Conservation (phyloP, 2,797 vertebrate species). For the Eospalax fontanierii region DNA sequence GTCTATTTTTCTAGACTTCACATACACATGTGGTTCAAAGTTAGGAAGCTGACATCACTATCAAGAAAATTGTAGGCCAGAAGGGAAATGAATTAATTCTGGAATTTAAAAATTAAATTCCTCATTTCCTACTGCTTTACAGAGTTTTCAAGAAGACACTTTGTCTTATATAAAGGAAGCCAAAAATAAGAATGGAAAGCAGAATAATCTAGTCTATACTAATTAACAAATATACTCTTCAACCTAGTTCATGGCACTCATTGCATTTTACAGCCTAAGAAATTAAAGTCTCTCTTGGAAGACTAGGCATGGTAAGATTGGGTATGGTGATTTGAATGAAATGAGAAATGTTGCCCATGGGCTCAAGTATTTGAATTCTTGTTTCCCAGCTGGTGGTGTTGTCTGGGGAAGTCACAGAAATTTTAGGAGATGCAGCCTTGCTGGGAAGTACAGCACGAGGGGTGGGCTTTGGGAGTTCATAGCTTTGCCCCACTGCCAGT, state of each 20-base stretch:
- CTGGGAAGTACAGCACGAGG: no score
- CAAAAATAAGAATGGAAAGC: slow-evolving; percentile 27
- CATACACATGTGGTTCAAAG: slow-evolving; percentile 11
- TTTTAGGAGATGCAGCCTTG: no score
- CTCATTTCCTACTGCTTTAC: slow-evolving; percentile 51
- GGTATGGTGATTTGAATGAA: no score
- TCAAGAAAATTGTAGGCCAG: slow-evolving; percentile 1
- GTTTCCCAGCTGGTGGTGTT: no score
- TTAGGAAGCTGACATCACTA: slow-evolving; percentile 20
- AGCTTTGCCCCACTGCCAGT: no score
- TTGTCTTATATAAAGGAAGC: slow-evolving; percentile 45
- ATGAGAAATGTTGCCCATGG: no score
- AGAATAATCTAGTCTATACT: slow-evolving; percentile 32
- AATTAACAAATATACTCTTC: slow-evolving; percentile 21
- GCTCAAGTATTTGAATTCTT: no score
- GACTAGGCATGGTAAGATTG: background rate
- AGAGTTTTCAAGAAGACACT: slow-evolving; percentile 55
- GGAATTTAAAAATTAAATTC: slow-evolving; percentile 40
- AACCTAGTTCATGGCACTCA: background rate
- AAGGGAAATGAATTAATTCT: slow-evolving; percentile 2
- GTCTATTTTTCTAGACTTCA: slow-evolving; percentile 43
- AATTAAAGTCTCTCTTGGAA: background rate
- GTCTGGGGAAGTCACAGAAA: no score
- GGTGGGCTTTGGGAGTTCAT: no score
- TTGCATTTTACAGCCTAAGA: background rate